Conservation (phyloP, 2,888 invertebrate genomes). For the Macrophya alboannulata region DNA sequence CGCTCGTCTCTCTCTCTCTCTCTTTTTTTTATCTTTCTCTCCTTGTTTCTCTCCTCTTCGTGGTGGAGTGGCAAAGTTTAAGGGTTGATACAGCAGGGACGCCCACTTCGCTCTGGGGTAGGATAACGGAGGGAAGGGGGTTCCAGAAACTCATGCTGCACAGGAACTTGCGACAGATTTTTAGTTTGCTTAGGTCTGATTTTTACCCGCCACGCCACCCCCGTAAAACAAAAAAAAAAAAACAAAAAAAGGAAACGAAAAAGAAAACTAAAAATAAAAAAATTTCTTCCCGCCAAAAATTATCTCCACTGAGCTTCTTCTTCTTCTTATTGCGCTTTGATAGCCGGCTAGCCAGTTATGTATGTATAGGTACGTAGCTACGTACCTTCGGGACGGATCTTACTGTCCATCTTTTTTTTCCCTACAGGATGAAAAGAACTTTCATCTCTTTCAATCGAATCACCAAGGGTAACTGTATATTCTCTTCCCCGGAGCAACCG, state of each 20-base stretch:
- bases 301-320: neutral
- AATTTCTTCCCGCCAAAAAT: neutral
- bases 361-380: neutral
- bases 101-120: neutral
- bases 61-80: conserved; percentile 55
- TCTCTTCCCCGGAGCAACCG: neutral
- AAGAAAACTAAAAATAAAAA: neutral
- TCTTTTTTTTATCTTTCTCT: neutral
- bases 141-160: neutral
- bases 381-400: neutral
- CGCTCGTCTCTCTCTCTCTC: conserved; percentile 44
- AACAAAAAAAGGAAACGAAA: neutral
- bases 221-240: neutral
- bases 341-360: neutral
- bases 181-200: conserved; percentile 56
- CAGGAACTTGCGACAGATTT: conserved; percentile 49
- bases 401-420: conserved; percentile 44
- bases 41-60: neutral
- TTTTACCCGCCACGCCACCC: conserved; percentile 4
- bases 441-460: conserved; percentile 54
- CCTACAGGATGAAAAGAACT: conserved; percentile 26
- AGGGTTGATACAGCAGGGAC: conserved; percentile 57
- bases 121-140: neutral
- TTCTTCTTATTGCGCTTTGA: neutral
- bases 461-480: conserved; percentile 39